Evolutionary conservation across 2,888 invertebrate species (phyloP).

Genomic region (Xanthia icteritia): DNA sequence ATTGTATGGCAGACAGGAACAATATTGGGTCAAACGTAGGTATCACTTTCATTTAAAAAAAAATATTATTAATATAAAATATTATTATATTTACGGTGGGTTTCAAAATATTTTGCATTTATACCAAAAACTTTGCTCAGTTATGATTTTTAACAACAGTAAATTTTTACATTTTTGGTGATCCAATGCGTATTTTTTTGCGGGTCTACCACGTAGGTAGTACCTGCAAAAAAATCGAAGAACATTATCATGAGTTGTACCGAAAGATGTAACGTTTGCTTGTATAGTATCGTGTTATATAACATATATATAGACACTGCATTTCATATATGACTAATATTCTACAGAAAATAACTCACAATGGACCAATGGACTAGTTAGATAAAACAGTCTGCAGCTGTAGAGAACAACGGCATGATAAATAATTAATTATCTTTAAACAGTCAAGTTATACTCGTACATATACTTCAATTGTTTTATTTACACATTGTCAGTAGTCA

Average conservation of each 20-base stretch:
- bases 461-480: slow-evolving; percentile 53
- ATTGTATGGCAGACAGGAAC: background rate
- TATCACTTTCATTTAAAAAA: background rate
- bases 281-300: background rate
- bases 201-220: too few relatives aligned
- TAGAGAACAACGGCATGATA: slow-evolving; percentile 49
- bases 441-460: slow-evolving; percentile 12
- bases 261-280: background rate
- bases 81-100: background rate
- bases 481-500: slow-evolving; percentile 49
- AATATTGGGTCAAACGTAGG: background rate
- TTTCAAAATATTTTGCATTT: background rate
- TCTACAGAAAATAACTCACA: slow-evolving; percentile 47
- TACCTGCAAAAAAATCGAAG: background rate
- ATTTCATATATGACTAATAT: slow-evolving; percentile 27
- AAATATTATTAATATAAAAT: background rate
- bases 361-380: slow-evolving; percentile 49
- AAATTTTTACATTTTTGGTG: background rate
- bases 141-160: background rate
- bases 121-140: background rate
- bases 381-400: slow-evolving; percentile 58
- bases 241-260: background rate
- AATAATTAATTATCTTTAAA: slow-evolving; percentile 58
- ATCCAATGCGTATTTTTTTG: background rate
- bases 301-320: background rate